Conservation (phyloP, 1,140 invertebrate species). For the Panonychus citri region DNA sequence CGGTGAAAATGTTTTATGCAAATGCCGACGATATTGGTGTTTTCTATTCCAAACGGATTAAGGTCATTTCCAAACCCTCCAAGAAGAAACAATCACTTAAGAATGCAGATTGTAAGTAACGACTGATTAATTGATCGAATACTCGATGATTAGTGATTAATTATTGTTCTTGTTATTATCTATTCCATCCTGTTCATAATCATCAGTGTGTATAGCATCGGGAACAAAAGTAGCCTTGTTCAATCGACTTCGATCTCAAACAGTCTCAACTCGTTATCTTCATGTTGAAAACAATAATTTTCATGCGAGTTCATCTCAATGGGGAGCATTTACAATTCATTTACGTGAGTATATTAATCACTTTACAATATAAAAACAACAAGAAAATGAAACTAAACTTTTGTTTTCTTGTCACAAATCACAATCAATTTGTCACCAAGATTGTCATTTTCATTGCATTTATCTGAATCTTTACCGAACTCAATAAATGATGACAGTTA, state of each 20-base stretch:
- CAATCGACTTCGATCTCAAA: conserved; percentile 90
- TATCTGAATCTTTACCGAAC: too few species aligned
- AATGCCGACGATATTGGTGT: conserved; percentile 94
- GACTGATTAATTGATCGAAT: background rate
- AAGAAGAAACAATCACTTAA: conserved; percentile 99
- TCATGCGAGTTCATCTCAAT: conserved; percentile 95
- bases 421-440: too few species aligned
- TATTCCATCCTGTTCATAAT: background rate
- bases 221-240: conserved; percentile 98
- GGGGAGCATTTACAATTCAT: conserved; percentile 99
- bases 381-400: too few species aligned
- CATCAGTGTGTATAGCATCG: conserved; percentile 79
- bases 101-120: conserved; percentile 65
- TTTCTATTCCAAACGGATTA: conserved; percentile 94
- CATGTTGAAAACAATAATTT: conserved; percentile 99
- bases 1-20: conserved; percentile 96
- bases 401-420: too few species aligned
- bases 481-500: too few species aligned
- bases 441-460: too few species aligned
- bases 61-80: conserved; percentile 98
- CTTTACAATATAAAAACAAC: too few species aligned
- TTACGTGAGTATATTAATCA: conserved; percentile 33
- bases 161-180: background rate
- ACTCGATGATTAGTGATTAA: background rate
- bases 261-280: conserved; percentile 90